Conservation (phyloP, 2,797 vertebrate species). For the Cossypha dichroa region DNA sequence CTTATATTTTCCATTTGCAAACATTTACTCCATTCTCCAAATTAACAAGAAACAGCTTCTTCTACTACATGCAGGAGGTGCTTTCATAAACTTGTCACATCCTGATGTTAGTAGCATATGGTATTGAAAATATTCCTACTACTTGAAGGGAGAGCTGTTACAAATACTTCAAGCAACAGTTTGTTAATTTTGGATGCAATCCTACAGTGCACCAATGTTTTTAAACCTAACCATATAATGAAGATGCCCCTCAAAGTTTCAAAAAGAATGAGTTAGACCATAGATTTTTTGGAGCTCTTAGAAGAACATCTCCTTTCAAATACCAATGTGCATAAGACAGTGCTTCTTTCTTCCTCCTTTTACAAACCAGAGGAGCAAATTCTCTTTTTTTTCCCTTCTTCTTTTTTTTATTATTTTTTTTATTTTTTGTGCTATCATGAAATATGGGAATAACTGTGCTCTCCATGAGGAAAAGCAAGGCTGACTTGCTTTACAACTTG, state of each 20-base stretch:
- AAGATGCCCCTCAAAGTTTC: neutral
- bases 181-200: neutral
- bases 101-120: slow-evolving; percentile 59
- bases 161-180: slow-evolving; percentile 38
- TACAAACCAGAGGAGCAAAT: neutral
- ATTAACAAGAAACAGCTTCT: slow-evolving; percentile 19
- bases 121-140: slow-evolving; percentile 39
- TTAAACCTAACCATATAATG: neutral
- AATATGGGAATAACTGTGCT: neutral
- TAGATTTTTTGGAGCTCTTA: neutral
- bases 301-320: neutral
- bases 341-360: neutral
- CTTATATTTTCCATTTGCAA: neutral
- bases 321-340: accelerated
- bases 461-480: neutral
- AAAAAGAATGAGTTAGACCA: neutral
- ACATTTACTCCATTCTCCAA: neutral
- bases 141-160: slow-evolving; percentile 24
- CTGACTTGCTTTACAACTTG: neutral
- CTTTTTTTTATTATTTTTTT: no score
- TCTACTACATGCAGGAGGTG: slow-evolving; percentile 1
- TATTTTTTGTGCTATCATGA: neutral
- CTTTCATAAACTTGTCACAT: slow-evolving; percentile 51
- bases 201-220: neutral
- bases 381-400: accelerated